Conservation (phyloP, 1,140 invertebrate genomes). For the Cotesia glomerata region DNA sequence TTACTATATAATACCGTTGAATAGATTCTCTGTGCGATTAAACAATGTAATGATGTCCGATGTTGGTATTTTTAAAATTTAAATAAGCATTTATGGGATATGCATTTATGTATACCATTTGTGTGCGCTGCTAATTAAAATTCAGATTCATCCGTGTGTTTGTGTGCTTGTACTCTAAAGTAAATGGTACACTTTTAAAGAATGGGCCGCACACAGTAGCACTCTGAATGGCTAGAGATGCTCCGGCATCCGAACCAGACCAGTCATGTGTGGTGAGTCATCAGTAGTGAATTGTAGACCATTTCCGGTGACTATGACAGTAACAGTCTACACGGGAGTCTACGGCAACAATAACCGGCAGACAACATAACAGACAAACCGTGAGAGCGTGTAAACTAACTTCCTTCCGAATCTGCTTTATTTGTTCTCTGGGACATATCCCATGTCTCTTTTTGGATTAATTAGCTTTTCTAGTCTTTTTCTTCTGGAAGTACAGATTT, state of each 20-base stretch:
- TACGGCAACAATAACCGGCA: background rate
- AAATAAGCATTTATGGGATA: too few relatives aligned
- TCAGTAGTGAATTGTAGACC: constrained; percentile 3
- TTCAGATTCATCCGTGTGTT: too few relatives aligned
- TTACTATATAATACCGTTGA: too few relatives aligned
- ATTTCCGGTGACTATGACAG: constrained; percentile 10
- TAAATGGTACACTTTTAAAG: too few relatives aligned
- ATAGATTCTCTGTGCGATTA: too few relatives aligned
- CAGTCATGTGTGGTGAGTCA: constrained; percentile 3
- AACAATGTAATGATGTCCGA: too few relatives aligned
- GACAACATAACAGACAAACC: background rate
- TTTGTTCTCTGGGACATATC: background rate
- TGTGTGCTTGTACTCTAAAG: too few relatives aligned
- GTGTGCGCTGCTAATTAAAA: too few relatives aligned
- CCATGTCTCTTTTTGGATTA: background rate
- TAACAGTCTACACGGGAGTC: background rate
- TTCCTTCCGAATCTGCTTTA: background rate
- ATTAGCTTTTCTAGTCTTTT: background rate
- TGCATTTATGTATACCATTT: too few relatives aligned
- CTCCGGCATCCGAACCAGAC: background rate
- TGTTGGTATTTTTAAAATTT: too few relatives aligned
- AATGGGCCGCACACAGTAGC: too few relatives aligned
- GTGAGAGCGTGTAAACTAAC: constrained; percentile 10
- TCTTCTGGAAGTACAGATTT: background rate
- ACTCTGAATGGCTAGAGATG: too few relatives aligned